Conservation (phyloP, 2,797 vertebrate species). For the Gymnothorax javanicus region DNA sequence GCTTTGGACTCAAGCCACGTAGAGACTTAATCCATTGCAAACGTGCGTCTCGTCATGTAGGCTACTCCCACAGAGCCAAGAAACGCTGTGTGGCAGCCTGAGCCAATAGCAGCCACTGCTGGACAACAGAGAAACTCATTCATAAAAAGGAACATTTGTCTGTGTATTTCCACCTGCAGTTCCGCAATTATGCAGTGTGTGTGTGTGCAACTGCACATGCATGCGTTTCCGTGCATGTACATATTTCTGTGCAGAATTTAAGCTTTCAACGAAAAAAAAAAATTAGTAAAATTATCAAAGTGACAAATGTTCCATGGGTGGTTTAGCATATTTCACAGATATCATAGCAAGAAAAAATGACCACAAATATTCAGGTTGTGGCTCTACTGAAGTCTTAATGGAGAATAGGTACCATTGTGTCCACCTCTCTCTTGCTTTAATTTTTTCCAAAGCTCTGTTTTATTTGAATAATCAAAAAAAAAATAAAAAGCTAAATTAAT, state of each 20-base stretch:
- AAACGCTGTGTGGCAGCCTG: background rate
- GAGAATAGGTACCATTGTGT: background rate
- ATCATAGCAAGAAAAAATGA: background rate
- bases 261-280: background rate
- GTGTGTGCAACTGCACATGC: background rate
- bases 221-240: background rate
- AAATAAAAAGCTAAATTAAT: background rate
- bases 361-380: background rate
- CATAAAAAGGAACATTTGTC: background rate
- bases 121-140: slow-evolving; percentile 18
- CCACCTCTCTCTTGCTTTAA: background rate
- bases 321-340: background rate
- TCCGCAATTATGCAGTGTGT: background rate
- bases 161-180: background rate
- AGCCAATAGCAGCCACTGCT: slow-evolving; percentile 22
- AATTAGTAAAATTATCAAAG: background rate
- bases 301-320: too few relatives aligned
- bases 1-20: slow-evolving; percentile 42
- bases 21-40: slow-evolving; percentile 40
- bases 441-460: background rate
- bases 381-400: background rate
- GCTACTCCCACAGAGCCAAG: slow-evolving; percentile 2
- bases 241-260: background rate
- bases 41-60: slow-evolving; percentile 49
- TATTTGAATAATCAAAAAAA: too few relatives aligned